phyloP scores from a whole-genome alignment of 2,888 invertebrate species.

The Synergus itoensis region DNA sequence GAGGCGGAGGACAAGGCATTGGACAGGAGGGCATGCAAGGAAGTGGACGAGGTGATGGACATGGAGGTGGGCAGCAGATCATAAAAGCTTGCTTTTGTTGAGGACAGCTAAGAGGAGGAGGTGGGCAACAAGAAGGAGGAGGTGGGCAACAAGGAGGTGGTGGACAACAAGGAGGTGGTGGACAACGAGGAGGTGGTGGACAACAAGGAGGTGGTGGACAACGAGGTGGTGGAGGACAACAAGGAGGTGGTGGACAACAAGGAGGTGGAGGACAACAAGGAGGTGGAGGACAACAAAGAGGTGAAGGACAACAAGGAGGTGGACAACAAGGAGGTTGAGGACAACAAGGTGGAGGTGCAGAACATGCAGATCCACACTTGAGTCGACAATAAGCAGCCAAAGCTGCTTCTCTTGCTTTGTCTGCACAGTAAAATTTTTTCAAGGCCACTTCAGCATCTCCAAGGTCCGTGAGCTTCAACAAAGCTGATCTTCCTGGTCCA shows the following conservation, averaged over 20 bases:
- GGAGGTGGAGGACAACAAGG: slow-evolving; percentile 59
- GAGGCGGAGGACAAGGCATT: neutral
- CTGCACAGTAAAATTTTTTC: slow-evolving; percentile 65
- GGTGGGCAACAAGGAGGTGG: slow-evolving; percentile 56
- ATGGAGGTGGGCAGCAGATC: slow-evolving; percentile 42
- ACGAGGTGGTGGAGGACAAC: slow-evolving; percentile 45
- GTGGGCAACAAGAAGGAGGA: slow-evolving; percentile 61
- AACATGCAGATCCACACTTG: slow-evolving; percentile 54
- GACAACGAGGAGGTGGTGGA: slow-evolving; percentile 46
- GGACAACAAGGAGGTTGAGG: slow-evolving; percentile 35
- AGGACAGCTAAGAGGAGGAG: neutral
- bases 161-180: slow-evolving; percentile 60
- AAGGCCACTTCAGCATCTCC: slow-evolving; percentile 67
- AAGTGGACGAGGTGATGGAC: slow-evolving; percentile 12
- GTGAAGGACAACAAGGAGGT: slow-evolving; percentile 43
- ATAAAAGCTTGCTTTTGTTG: too few species aligned
- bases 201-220: slow-evolving; percentile 24
- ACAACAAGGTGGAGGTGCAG: slow-evolving; percentile 42
- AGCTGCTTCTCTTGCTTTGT: slow-evolving; percentile 67
- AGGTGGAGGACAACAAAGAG: slow-evolving; percentile 41
- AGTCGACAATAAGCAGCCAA: slow-evolving; percentile 70
- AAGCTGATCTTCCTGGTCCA: slow-evolving; percentile 69
- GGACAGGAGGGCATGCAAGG: neutral
- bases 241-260: slow-evolving; percentile 58
- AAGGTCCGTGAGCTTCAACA: slow-evolving; percentile 71